Percentiles rank a stretch among this genome's conserved stretches.
These are phyloP conservation scores for Muscina levida DNA, from an alignment of 2,888 invertebrate species.

Conservation along the genomic window DNA sequence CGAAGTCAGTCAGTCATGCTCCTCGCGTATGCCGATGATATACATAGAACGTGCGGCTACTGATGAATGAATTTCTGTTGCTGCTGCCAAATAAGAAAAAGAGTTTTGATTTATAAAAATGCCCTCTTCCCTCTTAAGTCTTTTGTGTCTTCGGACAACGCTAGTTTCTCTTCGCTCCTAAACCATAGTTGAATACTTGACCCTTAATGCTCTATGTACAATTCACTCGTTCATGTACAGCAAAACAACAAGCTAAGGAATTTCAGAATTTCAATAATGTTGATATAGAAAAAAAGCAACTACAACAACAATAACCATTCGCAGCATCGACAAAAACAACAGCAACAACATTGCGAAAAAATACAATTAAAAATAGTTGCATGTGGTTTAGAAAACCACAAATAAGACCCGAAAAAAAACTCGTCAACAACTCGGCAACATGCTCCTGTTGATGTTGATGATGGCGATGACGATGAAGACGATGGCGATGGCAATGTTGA, in stretches of 20 bases:
- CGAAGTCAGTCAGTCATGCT: no score
- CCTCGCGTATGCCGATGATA: no score
- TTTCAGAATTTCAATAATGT: slow-evolving; percentile 66
- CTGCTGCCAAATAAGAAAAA: no score
- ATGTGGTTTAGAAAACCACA: slow-evolving; percentile 65
- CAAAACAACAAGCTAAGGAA: slow-evolving; percentile 64
- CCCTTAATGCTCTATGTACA: no score
- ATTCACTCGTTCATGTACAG: slow-evolving; percentile 9
- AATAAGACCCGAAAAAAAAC: slow-evolving; percentile 49
- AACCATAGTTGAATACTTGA: no score
- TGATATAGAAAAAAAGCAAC: slow-evolving; percentile 60
- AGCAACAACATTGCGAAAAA: slow-evolving; percentile 63
- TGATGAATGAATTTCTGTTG: no score
- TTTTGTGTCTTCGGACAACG: no score
- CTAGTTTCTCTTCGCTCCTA: no score
- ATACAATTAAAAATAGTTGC: slow-evolving; percentile 78
- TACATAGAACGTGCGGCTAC: no score
- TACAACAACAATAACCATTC: slow-evolving; percentile 20
- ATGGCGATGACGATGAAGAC: slow-evolving; percentile 27
- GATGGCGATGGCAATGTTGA: neutral
- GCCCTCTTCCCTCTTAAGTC: no score
- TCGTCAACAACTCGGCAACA: slow-evolving; percentile 35
- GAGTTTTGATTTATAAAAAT: no score
- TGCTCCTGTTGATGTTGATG: neutral
- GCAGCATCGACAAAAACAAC: slow-evolving; percentile 47